These are phyloP conservation scores for Sesamia inferens DNA, from an alignment of 2,888 invertebrate genomes.

Conservation along the genomic window DNA sequence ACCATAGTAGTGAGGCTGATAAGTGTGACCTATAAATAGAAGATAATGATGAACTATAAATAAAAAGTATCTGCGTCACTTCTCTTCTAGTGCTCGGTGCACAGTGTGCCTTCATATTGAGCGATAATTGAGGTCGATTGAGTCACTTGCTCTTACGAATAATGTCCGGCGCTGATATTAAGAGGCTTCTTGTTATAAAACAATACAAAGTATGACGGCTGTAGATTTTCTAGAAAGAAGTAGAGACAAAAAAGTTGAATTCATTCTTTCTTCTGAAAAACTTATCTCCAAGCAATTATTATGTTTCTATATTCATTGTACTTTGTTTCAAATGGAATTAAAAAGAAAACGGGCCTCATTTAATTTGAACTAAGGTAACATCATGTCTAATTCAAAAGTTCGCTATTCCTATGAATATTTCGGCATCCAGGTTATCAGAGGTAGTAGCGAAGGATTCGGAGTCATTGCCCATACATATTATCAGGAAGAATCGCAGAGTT, in stretches of 20 bases:
- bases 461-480: too few relatives aligned
- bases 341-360: background rate
- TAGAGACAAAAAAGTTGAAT: background rate
- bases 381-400: too few relatives aligned
- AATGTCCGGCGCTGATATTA: slow-evolving; percentile 43
- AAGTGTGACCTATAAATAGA: slow-evolving; percentile 18
- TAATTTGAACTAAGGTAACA: background rate
- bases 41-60: slow-evolving; percentile 7
- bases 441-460: too few relatives aligned
- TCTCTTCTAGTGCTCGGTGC: background rate
- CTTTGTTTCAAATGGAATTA: background rate
- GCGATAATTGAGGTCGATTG: slow-evolving; percentile 46
- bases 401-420: too few relatives aligned
- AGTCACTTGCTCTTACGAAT: slow-evolving; percentile 31
- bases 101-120: slow-evolving; percentile 25
- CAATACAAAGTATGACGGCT: slow-evolving; percentile 1
- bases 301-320: background rate
- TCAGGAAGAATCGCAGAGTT: too few relatives aligned
- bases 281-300: background rate
- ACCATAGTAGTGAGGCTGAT: slow-evolving; percentile 12
- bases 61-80: slow-evolving; percentile 9
- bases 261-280: background rate
- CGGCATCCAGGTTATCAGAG: too few relatives aligned
- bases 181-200: slow-evolving; percentile 27
- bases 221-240: background rate